Percentiles rank a stretch among this genome's conserved stretches.
These are phyloP conservation scores for Kryptolebias marmoratus DNA, from an alignment of 2,113 vertebrate species.

Conservation along the genomic window DNA sequence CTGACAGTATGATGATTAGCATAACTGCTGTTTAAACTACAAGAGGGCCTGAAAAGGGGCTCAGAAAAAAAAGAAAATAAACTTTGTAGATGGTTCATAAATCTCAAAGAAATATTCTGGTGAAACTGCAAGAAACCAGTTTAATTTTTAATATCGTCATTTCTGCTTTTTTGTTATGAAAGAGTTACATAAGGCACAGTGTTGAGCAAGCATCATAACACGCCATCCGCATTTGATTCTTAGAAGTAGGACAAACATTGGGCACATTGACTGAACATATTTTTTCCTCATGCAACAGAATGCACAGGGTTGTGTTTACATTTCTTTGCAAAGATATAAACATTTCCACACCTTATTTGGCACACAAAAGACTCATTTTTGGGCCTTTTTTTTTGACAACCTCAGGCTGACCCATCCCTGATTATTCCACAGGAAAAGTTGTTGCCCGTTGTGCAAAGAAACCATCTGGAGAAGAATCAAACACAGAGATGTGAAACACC, in stretches of 20 bases:
- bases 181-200: not conserved
- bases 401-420: slow-evolving; percentile 23
- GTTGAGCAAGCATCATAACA: not conserved
- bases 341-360: slow-evolving; percentile 29
- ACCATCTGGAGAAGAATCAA: slow-evolving; percentile 48
- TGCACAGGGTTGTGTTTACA: not conserved
- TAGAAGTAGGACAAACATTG: not conserved
- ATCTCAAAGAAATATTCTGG: slow-evolving; percentile 14
- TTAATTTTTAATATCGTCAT: not conserved
- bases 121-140: not conserved
- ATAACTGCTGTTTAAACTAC: slow-evolving; percentile 17
- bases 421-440: slow-evolving; percentile 35
- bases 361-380: slow-evolving; percentile 17
- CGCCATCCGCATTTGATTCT: not conserved
- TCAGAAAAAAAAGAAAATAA: not conserved
- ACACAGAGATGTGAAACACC: slow-evolving; percentile 42
- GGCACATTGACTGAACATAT: not conserved
- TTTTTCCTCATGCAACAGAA: not conserved
- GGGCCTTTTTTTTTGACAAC: slow-evolving; percentile 10
- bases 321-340: slow-evolving; percentile 32
- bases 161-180: not conserved
- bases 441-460: slow-evolving; percentile 21
- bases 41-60: not conserved
- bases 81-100: slow-evolving; percentile 1
- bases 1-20: slow-evolving; percentile 27